phyloP scores from a whole-genome alignment of 2,888 invertebrate species.

The Melieria omissa region DNA sequence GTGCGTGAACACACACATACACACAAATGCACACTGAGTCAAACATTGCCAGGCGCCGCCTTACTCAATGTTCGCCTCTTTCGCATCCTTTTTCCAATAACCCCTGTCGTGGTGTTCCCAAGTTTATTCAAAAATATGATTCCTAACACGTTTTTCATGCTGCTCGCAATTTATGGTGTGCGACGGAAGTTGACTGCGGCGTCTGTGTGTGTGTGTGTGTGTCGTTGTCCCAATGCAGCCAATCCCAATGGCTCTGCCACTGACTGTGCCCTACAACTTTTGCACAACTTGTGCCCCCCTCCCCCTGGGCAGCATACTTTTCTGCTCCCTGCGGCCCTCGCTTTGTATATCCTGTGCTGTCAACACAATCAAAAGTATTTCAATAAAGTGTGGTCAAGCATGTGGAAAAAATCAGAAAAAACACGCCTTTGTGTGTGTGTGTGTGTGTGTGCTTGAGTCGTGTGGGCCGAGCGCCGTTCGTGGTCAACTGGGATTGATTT shows the following conservation, averaged over 20 bases:
- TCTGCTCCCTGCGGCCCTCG: neutral
- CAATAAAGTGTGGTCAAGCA: slow-evolving; percentile 4
- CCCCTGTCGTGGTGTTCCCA: neutral
- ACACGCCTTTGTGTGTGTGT: neutral
- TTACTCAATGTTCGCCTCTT: no score
- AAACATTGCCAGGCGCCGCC: no score
- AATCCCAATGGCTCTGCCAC: no score
- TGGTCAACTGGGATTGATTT: neutral
- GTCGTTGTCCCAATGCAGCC: neutral
- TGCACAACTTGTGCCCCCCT: no score
- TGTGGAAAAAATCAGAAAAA: neutral
- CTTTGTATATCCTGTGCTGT: neutral
- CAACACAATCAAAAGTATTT: slow-evolving; percentile 11
- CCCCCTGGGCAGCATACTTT: neutral
- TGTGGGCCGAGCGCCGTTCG: slow-evolving; percentile 21
- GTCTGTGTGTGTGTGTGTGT: slow-evolving; percentile 3
- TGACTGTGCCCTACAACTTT: no score
- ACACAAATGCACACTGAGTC: neutral
- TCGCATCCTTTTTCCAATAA: neutral
- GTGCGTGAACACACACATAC: slow-evolving; percentile 1
- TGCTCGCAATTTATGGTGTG: neutral
- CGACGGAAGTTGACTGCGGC: no score
- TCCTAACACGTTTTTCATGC: slow-evolving; percentile 13
- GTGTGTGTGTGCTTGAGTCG: neutral
- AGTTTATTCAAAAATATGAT: slow-evolving; percentile 17